Conservation (phyloP, 2,113 vertebrate species). For the Sander lucioperca region DNA sequence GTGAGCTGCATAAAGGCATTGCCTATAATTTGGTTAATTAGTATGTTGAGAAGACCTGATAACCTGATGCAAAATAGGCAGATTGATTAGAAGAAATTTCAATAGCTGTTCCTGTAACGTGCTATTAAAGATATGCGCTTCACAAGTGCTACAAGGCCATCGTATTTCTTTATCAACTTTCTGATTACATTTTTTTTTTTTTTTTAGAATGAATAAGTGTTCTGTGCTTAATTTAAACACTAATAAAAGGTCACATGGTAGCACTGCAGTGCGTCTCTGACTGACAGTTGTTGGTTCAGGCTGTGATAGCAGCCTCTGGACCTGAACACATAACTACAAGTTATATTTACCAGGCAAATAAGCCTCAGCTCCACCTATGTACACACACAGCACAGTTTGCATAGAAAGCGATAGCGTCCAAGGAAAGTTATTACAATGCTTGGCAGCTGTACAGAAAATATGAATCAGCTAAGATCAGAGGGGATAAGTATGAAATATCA, state of each 20-base stretch:
- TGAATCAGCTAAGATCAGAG: constrained; percentile 9
- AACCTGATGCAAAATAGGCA: neutral
- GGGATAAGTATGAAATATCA: neutral
- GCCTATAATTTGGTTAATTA: neutral
- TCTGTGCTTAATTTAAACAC: neutral
- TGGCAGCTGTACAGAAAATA: constrained; percentile 36
- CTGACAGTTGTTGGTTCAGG: neutral
- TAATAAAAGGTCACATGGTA: neutral
- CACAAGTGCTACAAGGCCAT: neutral
- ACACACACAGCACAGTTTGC: constrained; percentile 44
- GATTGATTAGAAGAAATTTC: neutral
- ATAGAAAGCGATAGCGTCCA: constrained; percentile 42
- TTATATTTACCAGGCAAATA: constrained; percentile 67
- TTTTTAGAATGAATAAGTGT: neutral
- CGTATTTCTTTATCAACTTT: neutral
- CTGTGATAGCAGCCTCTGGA: constrained; percentile 3
- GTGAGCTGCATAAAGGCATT: neutral
- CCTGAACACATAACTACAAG: constrained; percentile 3
- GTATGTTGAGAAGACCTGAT: neutral
- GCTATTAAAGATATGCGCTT: neutral
- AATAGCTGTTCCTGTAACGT: neutral
- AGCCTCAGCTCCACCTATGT: neutral
- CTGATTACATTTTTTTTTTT: neutral
- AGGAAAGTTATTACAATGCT: constrained; percentile 22
- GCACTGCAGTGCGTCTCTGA: neutral